Evolutionary conservation across 2,113 vertebrate genomes (phyloP).

Genomic region (Pomatorhinus ruficollis): DNA sequence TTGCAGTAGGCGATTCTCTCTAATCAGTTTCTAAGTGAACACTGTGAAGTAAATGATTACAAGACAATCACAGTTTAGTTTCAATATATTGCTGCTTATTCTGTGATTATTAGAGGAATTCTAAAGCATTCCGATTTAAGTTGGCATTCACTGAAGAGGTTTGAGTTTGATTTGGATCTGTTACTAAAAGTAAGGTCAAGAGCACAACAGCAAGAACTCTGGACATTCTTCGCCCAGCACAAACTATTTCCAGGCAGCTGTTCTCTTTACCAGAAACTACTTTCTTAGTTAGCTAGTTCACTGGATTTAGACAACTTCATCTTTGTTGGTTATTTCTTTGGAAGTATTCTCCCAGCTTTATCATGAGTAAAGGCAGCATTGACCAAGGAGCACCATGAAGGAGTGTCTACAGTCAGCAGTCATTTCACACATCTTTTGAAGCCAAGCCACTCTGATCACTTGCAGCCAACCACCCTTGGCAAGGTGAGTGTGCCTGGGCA

Average conservation of each 20-base stretch:
- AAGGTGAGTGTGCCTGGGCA: not conserved
- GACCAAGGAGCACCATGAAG: not conserved
- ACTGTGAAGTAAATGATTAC: not conserved
- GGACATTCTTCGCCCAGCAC: not conserved
- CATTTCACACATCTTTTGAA: not conserved
- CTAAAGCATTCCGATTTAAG: not conserved
- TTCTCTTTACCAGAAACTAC: not conserved
- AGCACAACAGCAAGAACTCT: not conserved
- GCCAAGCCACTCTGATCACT: not conserved
- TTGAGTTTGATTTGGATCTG: not conserved
- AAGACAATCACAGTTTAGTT: constrained; percentile 3
- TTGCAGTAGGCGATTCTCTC: constrained; percentile 1
- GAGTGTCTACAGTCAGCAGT: not conserved
- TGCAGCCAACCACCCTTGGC: not conserved
- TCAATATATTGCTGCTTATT: not conserved
- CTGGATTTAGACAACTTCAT: not conserved
- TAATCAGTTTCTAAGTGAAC: constrained; percentile 30
- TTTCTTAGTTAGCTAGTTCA: not conserved
- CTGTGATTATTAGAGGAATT: not conserved
- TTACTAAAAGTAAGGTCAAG: not conserved
- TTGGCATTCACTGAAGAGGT: not conserved
- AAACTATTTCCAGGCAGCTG: not conserved
- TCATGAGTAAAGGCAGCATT: not conserved
- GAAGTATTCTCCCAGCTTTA: not conserved
- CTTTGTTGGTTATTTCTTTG: not conserved